Base-by-base conservation (phyloP, 2,797 vertebrate species). In the Silurus lanzhouensis region DNA sequence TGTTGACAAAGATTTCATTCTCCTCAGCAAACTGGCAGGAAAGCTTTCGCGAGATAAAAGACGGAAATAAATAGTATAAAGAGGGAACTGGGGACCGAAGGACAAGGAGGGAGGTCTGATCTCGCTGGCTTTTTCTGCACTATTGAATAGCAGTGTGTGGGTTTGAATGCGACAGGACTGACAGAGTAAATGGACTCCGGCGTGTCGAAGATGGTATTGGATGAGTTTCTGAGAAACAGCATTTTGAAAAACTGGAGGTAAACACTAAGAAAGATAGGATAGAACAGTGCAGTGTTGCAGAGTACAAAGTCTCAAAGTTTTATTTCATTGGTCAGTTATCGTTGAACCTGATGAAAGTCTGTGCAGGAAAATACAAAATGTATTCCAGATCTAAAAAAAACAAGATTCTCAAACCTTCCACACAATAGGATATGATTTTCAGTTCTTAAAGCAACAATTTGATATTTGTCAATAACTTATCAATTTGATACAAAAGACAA, bases 1-100 rank as follows among this genome's bases (percentile, higher is more conserved):
- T 57, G 82, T 66, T 87, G 72, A 88, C 78, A 86, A 82, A 87
- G 87, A 85, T 86, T 84, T 84, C 68, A 81, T 88, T 88, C 86
- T 85, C 72, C 68, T 25, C 61, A 9, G 66, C 52, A 71, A 77
- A 79, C 74, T n/a, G 25, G 72, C 82, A 78, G 84, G 85, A 75
- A 55, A 63, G 82, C 82, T 77, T 83, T 68, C 48, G 38, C 31
- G 12, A 88, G 84, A 89, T 87, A 88, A 87, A 78, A 61, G 71
- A 90, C 76, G 67, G 76, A 84, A 84, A 88, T 86, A 88, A 88
- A 85, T 84, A 82, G 82, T 76, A 77, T 55, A 60, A 66, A 38
- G 31, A 83, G 13, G 55, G 55, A 58, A 74, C 58, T 64, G 71
- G 70, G 44, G 31, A 12, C 17, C 38, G 70, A 72, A 5, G 48